A percentile compares a stretch with the other conserved stretches of the same genome.
Conservation (phyloP, 1,140 invertebrate species). For the Pogonus chalceus region DNA sequence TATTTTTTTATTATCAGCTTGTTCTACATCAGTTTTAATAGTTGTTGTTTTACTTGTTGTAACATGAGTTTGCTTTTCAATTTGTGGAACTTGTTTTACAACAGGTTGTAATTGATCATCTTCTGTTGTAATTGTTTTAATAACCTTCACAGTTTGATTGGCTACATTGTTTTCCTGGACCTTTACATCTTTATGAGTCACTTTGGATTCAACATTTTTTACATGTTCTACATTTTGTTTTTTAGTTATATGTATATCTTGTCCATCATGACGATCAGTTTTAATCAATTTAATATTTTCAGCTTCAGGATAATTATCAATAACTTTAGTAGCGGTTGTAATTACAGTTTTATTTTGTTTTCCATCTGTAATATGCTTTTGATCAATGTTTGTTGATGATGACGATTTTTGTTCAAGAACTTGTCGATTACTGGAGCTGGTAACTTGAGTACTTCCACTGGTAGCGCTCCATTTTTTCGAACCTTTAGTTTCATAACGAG, state of each 20-base stretch:
- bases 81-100: not conserved
- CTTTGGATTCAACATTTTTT: not conserved
- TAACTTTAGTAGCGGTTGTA: not conserved
- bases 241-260: not conserved
- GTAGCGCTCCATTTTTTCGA: conserved; percentile 12
- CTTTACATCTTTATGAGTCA: not conserved
- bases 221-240: no score
- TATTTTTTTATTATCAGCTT: not conserved
- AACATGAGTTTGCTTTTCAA: not conserved
- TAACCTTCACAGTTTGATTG: not conserved
- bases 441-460: not conserved
- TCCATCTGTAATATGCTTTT: not conserved
- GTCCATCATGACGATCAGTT: not conserved
- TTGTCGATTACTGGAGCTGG: not conserved
- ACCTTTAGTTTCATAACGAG: conserved; percentile 46
- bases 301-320: not conserved
- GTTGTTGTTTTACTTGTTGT: conserved; percentile 2
- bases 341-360: not conserved
- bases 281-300: not conserved
- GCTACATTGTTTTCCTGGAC: not conserved
- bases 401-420: not conserved
- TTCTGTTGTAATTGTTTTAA: not conserved
- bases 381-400: not conserved
- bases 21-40: not conserved
- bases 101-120: not conserved